Conservation (phyloP, 2,113 vertebrate species). For the Verasper variegatus region DNA sequence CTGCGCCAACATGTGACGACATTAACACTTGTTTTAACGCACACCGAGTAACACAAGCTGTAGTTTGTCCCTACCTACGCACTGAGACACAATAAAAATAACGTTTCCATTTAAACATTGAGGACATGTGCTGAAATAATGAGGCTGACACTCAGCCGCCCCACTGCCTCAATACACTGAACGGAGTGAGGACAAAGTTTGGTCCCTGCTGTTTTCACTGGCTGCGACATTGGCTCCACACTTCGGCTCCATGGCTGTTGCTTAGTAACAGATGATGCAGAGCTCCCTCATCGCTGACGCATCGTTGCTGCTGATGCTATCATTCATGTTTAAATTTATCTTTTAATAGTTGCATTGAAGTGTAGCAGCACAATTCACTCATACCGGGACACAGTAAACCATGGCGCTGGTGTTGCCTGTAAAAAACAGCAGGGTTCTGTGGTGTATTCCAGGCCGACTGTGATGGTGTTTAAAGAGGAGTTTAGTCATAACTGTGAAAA, state of each 20-base stretch:
- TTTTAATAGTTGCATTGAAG: background rate
- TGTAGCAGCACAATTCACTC: background rate
- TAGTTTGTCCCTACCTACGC: slow-evolving; percentile 36
- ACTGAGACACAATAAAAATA: slow-evolving; percentile 17
- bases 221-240: slow-evolving; percentile 32
- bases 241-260: slow-evolving; percentile 49
- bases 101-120: slow-evolving; percentile 44
- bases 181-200: slow-evolving; percentile 32
- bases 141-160: slow-evolving; percentile 8
- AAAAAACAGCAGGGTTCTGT: background rate
- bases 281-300: background rate
- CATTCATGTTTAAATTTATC: background rate
- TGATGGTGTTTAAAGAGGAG: background rate
- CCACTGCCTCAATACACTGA: slow-evolving; percentile 7
- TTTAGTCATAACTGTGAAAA: background rate
- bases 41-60: slow-evolving; percentile 33
- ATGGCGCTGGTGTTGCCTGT: background rate
- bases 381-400: background rate
- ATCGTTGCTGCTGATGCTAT: background rate
- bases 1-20: slow-evolving; percentile 39
- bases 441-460: background rate
- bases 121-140: slow-evolving; percentile 28
- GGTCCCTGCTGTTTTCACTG: slow-evolving; percentile 15
- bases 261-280: slow-evolving; percentile 59
- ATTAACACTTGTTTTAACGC: slow-evolving; percentile 44